Base-by-base conservation (phyloP, 2,797 vertebrate genomes). In the Hipposideros larvatus region DNA sequence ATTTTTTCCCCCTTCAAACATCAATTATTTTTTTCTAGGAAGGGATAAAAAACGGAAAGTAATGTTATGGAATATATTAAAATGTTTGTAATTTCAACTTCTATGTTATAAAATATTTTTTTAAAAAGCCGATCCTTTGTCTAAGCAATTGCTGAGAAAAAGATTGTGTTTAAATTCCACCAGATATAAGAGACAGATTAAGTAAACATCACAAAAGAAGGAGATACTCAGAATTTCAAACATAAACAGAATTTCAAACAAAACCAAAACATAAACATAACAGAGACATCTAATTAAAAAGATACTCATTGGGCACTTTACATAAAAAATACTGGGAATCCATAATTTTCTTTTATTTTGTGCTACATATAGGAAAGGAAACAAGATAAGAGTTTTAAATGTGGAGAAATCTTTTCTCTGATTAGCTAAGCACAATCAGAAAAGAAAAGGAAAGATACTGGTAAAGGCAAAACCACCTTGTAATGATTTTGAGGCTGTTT, bases 61-160 rank as follows among this genome's bases (percentile, higher is more conserved):
- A 57, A 57, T 59, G 31, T 63, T 89, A 79, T 73, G n/a, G 43
- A 73, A 22, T 79, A 63, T 61, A 46, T 59, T 70, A 70, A 70
- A 31, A 41, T 91, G n/a, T 34, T 84, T 78, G 3, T 43, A 63
- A 78, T 63, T 82, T 68, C 24, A 61, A 75, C 28, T 71, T 92
- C 18, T 70, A 19, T 78, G 16, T 78, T 77, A 77, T 70, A 53
- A 57, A 61, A 74, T 51, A 37, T 70, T 41, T 70, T 41, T 82
- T 65, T 43, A 28, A 34, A 90, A 77, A 37, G 31, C 13, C n/a
- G 21, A 86, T 79, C 2, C 14, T 71, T 63, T 79, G 37, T 66
- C 41, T 79, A 90, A 90, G n/a, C 31, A 87, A 61, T 28, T 91
- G 19, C 59, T 87, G 53, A 94, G 75, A 77, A 93, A 90, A 86